Percentiles rank a stretch among this genome's conserved stretches.
Evolutionary conservation across 2,113 vertebrate genomes (phyloP).

Genomic region (Desmodus rotundus): DNA sequence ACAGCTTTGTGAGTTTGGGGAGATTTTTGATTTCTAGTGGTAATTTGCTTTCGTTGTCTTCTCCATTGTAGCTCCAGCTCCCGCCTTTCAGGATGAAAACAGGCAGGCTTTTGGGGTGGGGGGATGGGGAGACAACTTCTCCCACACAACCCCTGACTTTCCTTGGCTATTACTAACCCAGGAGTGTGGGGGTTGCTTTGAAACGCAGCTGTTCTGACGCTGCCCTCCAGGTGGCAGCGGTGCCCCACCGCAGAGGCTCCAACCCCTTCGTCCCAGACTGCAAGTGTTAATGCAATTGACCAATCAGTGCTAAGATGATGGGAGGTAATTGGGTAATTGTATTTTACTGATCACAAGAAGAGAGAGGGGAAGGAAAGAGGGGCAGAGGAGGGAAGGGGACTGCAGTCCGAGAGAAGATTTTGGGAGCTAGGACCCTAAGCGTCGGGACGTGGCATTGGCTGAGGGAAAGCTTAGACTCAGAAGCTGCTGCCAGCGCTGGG

Average conservation of each 20-base stretch:
- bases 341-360: conserved; percentile 85
- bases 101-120: background rate
- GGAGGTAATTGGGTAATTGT: conserved; percentile 90
- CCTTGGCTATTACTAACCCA: background rate
- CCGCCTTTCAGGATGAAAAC: conserved; percentile 33
- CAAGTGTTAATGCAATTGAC: conserved; percentile 88
- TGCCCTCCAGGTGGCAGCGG: conserved; percentile 92
- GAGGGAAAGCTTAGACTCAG: background rate
- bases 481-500: conserved; percentile 38
- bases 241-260: conserved; percentile 76
- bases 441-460: conserved; percentile 18
- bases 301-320: conserved; percentile 88
- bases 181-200: background rate
- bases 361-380: conserved; percentile 59
- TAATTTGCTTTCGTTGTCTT: conserved; percentile 19
- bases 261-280: conserved; percentile 71
- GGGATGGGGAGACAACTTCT: conserved; percentile 14
- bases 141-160: conserved; percentile 7
- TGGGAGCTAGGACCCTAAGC: background rate
- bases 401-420: background rate
- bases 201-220: background rate
- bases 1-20: background rate
- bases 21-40: conserved; percentile 4
- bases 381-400: conserved; percentile 9
- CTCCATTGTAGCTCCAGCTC: conserved; percentile 19